Evolutionary conservation across 2,797 vertebrate genomes (phyloP), one percentile per base, ranked within the genome.

Genomic region (Pristis pectinata): DNA sequence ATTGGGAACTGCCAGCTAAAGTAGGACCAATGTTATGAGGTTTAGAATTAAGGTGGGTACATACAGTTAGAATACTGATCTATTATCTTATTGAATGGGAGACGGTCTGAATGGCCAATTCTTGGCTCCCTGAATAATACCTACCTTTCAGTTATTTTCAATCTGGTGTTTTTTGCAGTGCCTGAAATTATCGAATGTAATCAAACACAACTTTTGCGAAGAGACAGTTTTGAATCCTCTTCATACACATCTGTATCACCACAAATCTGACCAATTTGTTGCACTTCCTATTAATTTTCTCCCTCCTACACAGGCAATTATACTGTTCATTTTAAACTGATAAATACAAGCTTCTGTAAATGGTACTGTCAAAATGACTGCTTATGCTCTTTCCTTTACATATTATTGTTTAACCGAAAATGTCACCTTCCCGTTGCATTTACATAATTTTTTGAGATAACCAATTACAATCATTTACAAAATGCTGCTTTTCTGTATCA

Each of bases 361-460:
- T 13, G 49, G 22, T 67, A 41, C 56, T 92, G 56, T 92, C 49
- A 92, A 92, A 92, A 92, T 92, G 7, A 67, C 61, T 37, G 59
- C n/a, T 64, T 17, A 67, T 67, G 37, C 17, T 92, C n/a, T 41
- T 9, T 92, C 37, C 5, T 24, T n/a, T 22, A 37, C 59, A 17
- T 56, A 56, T 56, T 92, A 41, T 24, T 92, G 34, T 91, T 64
- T 91, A 64, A 91, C 87, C 37, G 61, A 92, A 89, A 67, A 64
- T 67, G 34, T 67, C 4, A 67, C n/a, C 87, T 92, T 19, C 17
- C n/a, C 7, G 6, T 82, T 41, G 89, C 53, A 37, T 92, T 92
- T 67, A 67, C 59, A 64, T 37, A 41, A 19, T 56, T 89, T 92
- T 92, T 67, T 92, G 61, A 67, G 19, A 56, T 37, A 64, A 91